Percentiles rank a stretch among this genome's conserved stretches.
Conservation (phyloP, 1,140 invertebrate genomes). For the Penaeus japonicus region DNA sequence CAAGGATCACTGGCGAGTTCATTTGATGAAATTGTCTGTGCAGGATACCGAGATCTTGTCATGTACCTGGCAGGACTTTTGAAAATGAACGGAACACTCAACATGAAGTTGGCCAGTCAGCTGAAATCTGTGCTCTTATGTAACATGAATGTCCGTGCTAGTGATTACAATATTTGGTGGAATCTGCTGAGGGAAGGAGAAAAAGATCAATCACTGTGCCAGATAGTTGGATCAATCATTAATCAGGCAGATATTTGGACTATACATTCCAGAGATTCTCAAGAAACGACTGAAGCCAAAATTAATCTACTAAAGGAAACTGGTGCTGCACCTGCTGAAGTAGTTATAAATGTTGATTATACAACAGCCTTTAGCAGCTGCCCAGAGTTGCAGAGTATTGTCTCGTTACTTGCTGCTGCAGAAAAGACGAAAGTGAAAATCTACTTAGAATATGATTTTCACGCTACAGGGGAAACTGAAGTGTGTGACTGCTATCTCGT, state of each 20-base stretch:
- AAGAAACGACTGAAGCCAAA: slow-evolving; percentile 31
- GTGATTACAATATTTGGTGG: neutral
- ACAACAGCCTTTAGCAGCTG: neutral
- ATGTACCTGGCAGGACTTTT: slow-evolving; percentile 38
- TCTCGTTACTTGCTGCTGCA: slow-evolving; percentile 8
- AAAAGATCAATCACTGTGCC: neutral
- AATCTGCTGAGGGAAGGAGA: slow-evolving; percentile 30
- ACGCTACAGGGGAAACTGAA: neutral
- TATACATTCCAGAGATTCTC: slow-evolving; percentile 14
- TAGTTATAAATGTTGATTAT: slow-evolving; percentile 24
- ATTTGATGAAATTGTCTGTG: neutral
- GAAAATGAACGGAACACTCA: slow-evolving; percentile 19
- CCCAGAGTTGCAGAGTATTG: neutral
- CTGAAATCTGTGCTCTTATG: neutral
- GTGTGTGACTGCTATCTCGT: neutral
- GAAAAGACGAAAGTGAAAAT: slow-evolving; percentile 16
- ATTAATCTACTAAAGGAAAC: slow-evolving; percentile 14
- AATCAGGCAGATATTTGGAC: slow-evolving; percentile 2
- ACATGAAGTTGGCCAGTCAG: slow-evolving; percentile 14
- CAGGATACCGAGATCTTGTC: slow-evolving; percentile 24
- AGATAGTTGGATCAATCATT: slow-evolving; percentile 9
- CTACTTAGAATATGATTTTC: slow-evolving; percentile 16
- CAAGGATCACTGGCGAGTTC: neutral
- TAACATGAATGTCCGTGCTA: neutral
- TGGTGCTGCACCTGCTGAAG: neutral